Percentiles rank a stretch among this genome's conserved stretches.
These are phyloP conservation scores for Brachystomella parvula DNA, from an alignment of 1,140 invertebrate species.

Conservation along the genomic window DNA sequence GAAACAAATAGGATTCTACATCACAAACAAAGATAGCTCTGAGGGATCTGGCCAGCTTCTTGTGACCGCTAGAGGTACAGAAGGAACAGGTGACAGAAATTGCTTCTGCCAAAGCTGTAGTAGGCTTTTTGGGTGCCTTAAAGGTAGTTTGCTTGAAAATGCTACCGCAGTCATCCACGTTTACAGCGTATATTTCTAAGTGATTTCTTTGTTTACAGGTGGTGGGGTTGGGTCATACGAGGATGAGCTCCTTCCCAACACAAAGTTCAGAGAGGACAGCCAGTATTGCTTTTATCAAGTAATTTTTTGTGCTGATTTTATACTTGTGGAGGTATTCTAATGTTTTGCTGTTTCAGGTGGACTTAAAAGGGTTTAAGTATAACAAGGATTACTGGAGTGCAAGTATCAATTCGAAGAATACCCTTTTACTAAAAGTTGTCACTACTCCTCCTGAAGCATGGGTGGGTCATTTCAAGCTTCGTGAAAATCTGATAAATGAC, in stretches of 20 bases:
- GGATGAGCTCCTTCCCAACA: not conserved
- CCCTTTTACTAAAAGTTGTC: slow-evolving; percentile 19
- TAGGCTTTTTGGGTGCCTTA: not conserved
- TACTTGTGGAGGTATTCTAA: not conserved
- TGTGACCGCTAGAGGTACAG: no score
- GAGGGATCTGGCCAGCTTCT: no score
- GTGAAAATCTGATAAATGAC: slow-evolving; percentile 13
- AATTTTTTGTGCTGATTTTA: not conserved
- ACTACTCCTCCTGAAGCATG: slow-evolving; percentile 20
- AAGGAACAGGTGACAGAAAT: not conserved
- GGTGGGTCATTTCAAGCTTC: slow-evolving; percentile 17
- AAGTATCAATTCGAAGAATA: slow-evolving; percentile 6
- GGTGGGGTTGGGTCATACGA: no score
- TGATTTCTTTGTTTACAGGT: no score
- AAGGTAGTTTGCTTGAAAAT: not conserved
- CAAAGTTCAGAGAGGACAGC: slow-evolving; percentile 14
- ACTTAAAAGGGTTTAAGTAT: not conserved
- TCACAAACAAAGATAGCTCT: no score
- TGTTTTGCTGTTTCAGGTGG: not conserved
- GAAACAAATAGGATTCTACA: slow-evolving; percentile 13
- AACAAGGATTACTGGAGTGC: slow-evolving; percentile 19
- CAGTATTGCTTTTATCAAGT: slow-evolving; percentile 10
- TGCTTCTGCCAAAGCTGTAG: not conserved
- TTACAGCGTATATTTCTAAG: not conserved
- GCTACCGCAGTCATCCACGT: not conserved